A percentile compares a stretch with the other conserved stretches of the same genome.
These are phyloP conservation scores for Phyllostomus discolor DNA, from an alignment of 2,113 vertebrate species.

Conservation along the genomic window DNA sequence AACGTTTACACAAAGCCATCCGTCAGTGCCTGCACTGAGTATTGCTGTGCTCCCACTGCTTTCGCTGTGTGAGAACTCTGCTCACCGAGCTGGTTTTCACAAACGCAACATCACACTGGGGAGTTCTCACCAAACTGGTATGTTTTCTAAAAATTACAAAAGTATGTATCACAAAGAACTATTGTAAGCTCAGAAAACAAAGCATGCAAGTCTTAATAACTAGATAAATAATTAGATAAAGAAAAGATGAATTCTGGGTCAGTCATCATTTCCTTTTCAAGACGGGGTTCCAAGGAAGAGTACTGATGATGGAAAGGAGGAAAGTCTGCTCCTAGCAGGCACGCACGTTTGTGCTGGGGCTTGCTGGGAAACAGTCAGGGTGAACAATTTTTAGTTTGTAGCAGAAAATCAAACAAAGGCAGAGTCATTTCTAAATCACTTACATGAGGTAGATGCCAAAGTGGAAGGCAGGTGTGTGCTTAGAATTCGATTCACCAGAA, in stretches of 20 bases:
- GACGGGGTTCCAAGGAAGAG: background rate
- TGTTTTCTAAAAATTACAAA: background rate
- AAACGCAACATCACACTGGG: background rate
- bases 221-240: background rate
- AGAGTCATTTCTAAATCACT: slow-evolving; percentile 8
- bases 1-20: background rate
- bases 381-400: background rate
- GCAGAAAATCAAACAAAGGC: slow-evolving; percentile 4
- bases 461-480: background rate
- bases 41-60: background rate
- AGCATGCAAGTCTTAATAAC: background rate
- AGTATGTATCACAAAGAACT: background rate
- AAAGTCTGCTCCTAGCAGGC: background rate
- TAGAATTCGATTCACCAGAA: background rate
- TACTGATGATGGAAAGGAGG: background rate
- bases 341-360: background rate
- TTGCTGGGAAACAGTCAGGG: background rate
- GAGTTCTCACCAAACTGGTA: background rate
- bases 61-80: background rate
- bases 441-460: background rate
- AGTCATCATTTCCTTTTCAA: slow-evolving; percentile 10
- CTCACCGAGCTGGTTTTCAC: background rate
- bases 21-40: background rate
- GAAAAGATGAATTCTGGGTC: background rate
- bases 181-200: background rate